Evolutionary conservation across 1,140 invertebrate species (phyloP).

Genomic region (Drosophila cardini): DNA sequence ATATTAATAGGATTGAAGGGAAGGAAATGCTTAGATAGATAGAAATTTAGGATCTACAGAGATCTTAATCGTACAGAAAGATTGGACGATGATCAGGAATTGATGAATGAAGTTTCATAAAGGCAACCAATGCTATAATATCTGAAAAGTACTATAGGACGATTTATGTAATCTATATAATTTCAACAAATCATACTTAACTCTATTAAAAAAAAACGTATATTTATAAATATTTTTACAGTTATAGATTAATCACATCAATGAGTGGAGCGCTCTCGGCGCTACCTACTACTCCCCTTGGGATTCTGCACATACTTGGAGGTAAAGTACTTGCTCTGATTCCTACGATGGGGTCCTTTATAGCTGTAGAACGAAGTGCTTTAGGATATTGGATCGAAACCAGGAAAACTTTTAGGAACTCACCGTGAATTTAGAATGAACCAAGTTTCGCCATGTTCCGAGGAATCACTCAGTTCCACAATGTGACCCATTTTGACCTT

Average conservation of each 20-base stretch:
- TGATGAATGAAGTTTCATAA: too few species aligned
- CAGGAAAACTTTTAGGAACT: constrained; percentile 10
- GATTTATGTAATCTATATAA: too few species aligned
- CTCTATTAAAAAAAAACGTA: constrained; percentile 1
- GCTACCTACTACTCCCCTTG: neutral
- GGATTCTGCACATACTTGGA: constrained; percentile 60
- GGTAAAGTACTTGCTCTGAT: constrained; percentile 58
- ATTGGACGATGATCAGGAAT: too few species aligned
- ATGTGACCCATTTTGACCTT: constrained; percentile 20
- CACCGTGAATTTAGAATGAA: constrained; percentile 78
- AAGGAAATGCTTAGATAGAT: too few species aligned
- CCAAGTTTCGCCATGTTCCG: constrained; percentile 60
- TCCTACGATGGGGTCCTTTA: constrained; percentile 52
- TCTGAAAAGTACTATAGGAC: too few species aligned
- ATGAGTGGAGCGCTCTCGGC: neutral
- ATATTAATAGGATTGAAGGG: too few species aligned
- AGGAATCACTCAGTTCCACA: constrained; percentile 11
- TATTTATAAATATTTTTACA: neutral
- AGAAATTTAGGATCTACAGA: too few species aligned
- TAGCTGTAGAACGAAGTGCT: constrained; percentile 48
- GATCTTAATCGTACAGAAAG: too few species aligned
- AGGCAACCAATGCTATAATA: too few species aligned
- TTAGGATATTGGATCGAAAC: neutral
- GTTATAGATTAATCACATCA: constrained; percentile 8
- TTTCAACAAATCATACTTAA: neutral